Evolutionary conservation across 2,888 invertebrate species (phyloP).

Genomic region (Cosmia pyralina): DNA sequence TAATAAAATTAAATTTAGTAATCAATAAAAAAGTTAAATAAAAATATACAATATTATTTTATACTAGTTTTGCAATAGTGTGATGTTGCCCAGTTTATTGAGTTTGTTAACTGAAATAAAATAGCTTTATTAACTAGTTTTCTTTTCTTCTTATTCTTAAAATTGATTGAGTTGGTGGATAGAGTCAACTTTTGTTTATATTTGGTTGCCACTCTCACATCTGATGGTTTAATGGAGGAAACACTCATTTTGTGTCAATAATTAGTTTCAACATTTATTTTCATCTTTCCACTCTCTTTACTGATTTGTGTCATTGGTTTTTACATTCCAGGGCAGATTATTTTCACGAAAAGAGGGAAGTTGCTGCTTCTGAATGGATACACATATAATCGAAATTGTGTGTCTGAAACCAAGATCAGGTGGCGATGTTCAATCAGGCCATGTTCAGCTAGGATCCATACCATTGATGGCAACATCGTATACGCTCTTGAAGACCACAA

Average conservation of each 20-base stretch:
- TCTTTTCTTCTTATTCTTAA: constrained; percentile 7
- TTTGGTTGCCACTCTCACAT: background rate
- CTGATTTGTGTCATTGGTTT: background rate
- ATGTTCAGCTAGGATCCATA: constrained; percentile 73
- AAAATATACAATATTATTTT: background rate
- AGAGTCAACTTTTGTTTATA: background rate
- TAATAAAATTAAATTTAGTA: background rate
- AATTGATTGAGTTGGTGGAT: background rate
- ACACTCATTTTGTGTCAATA: background rate
- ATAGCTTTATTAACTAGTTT: background rate
- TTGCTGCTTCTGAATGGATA: constrained; percentile 67
- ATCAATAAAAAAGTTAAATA: too few species aligned
- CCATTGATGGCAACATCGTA: constrained; percentile 53
- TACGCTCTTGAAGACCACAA: constrained; percentile 47
- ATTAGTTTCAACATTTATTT: background rate
- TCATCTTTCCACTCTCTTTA: background rate
- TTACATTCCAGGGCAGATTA: constrained; percentile 52
- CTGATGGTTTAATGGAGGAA: background rate
- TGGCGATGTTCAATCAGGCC: constrained; percentile 70
- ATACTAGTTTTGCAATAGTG: constrained; percentile 4
- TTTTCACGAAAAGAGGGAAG: constrained; percentile 57
- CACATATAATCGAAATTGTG: constrained; percentile 64
- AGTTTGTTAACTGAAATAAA: constrained; percentile 11
- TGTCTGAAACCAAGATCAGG: constrained; percentile 64
- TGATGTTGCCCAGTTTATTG: background rate